Evolutionary conservation across 2,888 invertebrate species (phyloP), one percentile per base, ranked within the genome.

Genomic region (Bellardia bayeri): DNA sequence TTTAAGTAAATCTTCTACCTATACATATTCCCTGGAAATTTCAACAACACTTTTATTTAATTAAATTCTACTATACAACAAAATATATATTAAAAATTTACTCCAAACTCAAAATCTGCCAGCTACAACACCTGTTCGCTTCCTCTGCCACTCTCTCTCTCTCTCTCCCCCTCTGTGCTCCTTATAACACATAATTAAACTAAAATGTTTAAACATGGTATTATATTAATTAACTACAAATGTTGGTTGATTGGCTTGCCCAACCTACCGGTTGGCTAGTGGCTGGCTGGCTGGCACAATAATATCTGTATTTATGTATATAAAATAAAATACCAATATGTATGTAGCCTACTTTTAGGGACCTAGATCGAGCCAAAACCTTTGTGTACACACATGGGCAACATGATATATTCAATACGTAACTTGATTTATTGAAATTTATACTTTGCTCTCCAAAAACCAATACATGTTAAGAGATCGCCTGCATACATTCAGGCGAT

Each of bases 211-310:
- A 66, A 56, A 74, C 16, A 61, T 64, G 69, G 30, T 74, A 74
- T 68, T 74, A 78, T 79, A 82, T 79, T 86, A 86, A 86, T 86
- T 79, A 82, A 82, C 82, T 79, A 54, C 68, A 69, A 79, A 75
- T 86, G 69, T 68, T 82, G 82, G 78, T 58, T 64, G 42, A 72
- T 72, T 84, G 64, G 66, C 30, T 76, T 71, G 51, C 23, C 56
- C 13, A 16, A 37, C 69, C 11, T 14, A 16, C 16, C 45, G 14
- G 11, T 3, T 16, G 66, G 82, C 33, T 5, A 42, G 6, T 23
- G 30, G 16, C 4, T 58, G 30, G 23, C 11, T 64, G 64, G 42
- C 68, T 33, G 40, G 1, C 33, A 68, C 14, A 74, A 49, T 58
- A 40, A 30, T 42, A 30, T 33, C 9, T 58, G 51, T 54, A 11